Percentiles rank a stretch among this genome's conserved stretches.
Conservation (phyloP, 2,113 vertebrate genomes). For the Varanus komodoensis region DNA sequence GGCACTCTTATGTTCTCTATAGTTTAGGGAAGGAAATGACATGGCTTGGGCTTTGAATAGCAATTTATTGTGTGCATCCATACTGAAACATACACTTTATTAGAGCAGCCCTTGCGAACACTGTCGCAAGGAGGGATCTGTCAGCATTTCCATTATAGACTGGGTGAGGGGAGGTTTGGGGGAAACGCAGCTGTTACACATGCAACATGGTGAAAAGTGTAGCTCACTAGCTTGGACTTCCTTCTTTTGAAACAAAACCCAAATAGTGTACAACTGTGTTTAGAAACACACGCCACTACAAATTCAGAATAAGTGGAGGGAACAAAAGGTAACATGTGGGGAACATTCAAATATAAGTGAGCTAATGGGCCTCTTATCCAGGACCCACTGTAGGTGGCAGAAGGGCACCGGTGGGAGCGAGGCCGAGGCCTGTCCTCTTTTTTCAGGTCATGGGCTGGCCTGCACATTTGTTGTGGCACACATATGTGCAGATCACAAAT, state of each 20-base stretch:
- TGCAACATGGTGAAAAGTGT: conserved; percentile 34
- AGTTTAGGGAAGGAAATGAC: conserved; percentile 43
- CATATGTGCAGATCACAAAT: background rate
- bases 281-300: background rate
- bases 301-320: background rate
- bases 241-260: conserved; percentile 35
- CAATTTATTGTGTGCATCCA: conserved; percentile 62
- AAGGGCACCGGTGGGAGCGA: background rate
- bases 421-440: background rate
- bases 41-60: conserved; percentile 37
- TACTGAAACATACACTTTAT: background rate
- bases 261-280: conserved; percentile 27
- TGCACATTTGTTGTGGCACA: background rate
- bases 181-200: conserved; percentile 47
- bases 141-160: conserved; percentile 47
- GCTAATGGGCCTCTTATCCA: background rate
- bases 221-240: conserved; percentile 27
- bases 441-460: background rate
- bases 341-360: background rate
- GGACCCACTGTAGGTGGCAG: background rate
- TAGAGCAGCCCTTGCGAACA: conserved; percentile 45
- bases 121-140: conserved; percentile 43
- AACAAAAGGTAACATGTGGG: background rate
- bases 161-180: background rate
- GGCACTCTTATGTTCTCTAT: conserved; percentile 39